Conservation (phyloP, 1,140 invertebrate genomes). For the Megalopta genalis region DNA sequence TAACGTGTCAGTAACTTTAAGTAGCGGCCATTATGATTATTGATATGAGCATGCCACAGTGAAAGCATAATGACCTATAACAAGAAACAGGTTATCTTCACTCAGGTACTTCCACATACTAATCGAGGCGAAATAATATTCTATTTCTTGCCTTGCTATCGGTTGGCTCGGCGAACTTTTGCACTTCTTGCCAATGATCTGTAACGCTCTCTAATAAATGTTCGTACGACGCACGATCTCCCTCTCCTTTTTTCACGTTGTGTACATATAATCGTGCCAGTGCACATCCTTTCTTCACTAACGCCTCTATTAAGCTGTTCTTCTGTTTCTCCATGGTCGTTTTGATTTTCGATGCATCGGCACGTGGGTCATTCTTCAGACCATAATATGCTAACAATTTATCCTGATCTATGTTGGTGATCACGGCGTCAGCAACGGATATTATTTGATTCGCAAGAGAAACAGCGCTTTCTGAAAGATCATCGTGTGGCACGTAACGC, state of each 20-base stretch:
- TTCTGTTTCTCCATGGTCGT: constrained; percentile 92
- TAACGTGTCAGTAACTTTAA: constrained; percentile 88
- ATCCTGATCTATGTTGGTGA: constrained; percentile 87
- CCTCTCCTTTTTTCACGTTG: constrained; percentile 66
- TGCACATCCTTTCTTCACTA: constrained; percentile 88
- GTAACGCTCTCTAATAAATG: constrained; percentile 82
- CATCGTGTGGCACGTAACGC: constrained; percentile 80
- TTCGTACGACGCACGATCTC: constrained; percentile 70
- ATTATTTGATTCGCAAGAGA: constrained; percentile 82
- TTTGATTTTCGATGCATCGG: constrained; percentile 90
- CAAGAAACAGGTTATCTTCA: constrained; percentile 9
- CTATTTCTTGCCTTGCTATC: constrained; percentile 87
- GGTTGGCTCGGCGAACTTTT: constrained; percentile 88
- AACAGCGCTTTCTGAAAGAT: constrained; percentile 79
- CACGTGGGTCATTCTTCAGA: constrained; percentile 88
- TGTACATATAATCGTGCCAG: constrained; percentile 84
- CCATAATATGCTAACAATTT: constrained; percentile 88
- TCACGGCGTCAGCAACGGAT: constrained; percentile 84
- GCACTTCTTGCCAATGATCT: constrained; percentile 85
- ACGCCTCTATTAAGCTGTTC: constrained; percentile 87
- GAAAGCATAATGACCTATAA: constrained; percentile 86
- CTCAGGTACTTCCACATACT: constrained; percentile 17
- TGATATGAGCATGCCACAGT: constrained; percentile 89
- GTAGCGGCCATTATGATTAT: constrained; percentile 89
- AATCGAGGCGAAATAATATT: constrained; percentile 82